Base-by-base conservation (phyloP, 1,140 invertebrate species). In the Brachionus rubens region DNA sequence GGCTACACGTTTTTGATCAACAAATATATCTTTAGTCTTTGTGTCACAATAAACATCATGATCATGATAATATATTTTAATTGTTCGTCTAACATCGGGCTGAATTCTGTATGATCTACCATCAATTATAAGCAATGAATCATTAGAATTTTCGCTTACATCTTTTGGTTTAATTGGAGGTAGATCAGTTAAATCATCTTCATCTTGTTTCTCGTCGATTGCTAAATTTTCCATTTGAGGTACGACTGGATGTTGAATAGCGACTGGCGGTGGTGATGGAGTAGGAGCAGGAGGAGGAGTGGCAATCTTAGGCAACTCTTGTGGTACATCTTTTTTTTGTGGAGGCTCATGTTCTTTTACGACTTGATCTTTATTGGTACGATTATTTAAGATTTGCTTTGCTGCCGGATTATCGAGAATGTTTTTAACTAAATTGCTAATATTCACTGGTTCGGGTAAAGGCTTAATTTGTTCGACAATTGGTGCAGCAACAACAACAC, bases 11-110 rank as follows among this genome's bases (percentile, higher is more conserved):
- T 72, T 47, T 21, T 50, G 26, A n/a, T 72, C 68, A 7, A 72
- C 50, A 40, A 50, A 50, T 2, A 72, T 30, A 54, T 72, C 68
- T 52, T 72, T 72, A n/a, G 46, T 72, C 16, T 1, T 48, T 3
- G 68, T 72, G 24, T 72, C 68, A 54, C 68, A 72, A 72, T 1
- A 72, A 12, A 72, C 46, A 14, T 72, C 68, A 54, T 72, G 46
- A 5, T 72, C 68, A 40, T 72, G 68, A 24, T 72, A 72, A 30
- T 72, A 72, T 7, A 72, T 48, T 41, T 72, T 72, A 24, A 72
- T 48, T 2, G 19, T 54, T 2, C 46, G 46, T 50, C 26, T 48
- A 2, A 24, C 24, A 54, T 72, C 68, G 10, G 68, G 68, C 46
- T 72, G 68, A 16, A 72, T 54, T 19, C 68, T 26, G 24, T 72